Conservation (phyloP, 2,888 invertebrate genomes). For the Acleris emargana region DNA sequence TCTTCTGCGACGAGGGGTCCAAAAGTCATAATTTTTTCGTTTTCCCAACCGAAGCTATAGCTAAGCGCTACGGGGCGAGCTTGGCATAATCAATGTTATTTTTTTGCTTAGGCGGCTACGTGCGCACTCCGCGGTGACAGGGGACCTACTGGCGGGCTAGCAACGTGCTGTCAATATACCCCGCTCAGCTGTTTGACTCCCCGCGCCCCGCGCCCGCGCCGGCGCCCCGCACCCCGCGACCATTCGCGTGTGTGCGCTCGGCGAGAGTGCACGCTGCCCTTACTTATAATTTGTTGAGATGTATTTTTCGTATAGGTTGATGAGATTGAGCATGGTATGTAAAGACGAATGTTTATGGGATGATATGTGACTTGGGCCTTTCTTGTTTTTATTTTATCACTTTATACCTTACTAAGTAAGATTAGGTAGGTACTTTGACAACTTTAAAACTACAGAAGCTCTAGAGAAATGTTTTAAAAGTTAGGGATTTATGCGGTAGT, state of each 20-base stretch:
- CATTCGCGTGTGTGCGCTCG: conserved; percentile 46
- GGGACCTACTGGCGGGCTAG: conserved; percentile 83
- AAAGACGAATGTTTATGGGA: too few relatives aligned
- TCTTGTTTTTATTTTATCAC: too few relatives aligned
- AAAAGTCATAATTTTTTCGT: conserved; percentile 83
- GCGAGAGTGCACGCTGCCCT: conserved; percentile 44
- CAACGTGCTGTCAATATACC: conserved; percentile 85
- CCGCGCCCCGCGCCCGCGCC: conserved; percentile 61
- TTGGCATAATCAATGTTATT: conserved; percentile 68
- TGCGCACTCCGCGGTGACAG: conserved; percentile 75
- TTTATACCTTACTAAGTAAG: too few relatives aligned
- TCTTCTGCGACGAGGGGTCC: conserved; percentile 76
- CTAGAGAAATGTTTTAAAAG: too few relatives aligned
- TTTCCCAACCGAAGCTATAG: conserved; percentile 74
- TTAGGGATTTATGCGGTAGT: too few relatives aligned
- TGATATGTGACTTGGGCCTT: too few relatives aligned
- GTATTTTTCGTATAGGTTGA: neutral
- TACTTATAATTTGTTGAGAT: conserved; percentile 1
- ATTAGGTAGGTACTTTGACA: too few relatives aligned
- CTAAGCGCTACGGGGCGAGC: conserved; percentile 73
- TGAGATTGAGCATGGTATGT: too few relatives aligned
- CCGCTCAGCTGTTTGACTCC: conserved; percentile 84
- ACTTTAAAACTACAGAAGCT: too few relatives aligned
- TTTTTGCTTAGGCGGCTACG: conserved; percentile 64
- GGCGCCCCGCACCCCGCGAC: conserved; percentile 59